Conservation (phyloP, 2,113 vertebrate genomes). For the Salvelinus sp. region DNA sequence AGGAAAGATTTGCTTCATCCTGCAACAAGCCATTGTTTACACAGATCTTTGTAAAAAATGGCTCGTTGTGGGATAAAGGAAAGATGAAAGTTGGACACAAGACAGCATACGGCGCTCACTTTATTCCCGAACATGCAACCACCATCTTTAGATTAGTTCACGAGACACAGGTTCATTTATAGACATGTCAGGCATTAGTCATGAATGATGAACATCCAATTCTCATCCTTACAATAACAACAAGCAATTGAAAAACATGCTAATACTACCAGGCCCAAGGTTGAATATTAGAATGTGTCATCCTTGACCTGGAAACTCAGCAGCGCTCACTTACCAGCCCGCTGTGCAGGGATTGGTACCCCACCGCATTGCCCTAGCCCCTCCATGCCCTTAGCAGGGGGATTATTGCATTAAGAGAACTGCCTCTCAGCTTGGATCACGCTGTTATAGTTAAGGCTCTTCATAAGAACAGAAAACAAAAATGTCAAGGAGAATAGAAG, state of each 20-base stretch:
- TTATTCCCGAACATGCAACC: no score
- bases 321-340: not conserved
- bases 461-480: not conserved
- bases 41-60: no score
- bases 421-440: not conserved
- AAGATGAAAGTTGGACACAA: no score
- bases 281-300: not conserved
- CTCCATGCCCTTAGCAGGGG: not conserved
- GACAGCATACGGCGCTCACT: no score
- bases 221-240: not conserved
- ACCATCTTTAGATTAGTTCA: no score
- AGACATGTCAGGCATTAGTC: no score
- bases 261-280: slow-evolving; percentile 17
- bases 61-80: no score
- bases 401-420: not conserved
- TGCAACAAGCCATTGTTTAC: no score
- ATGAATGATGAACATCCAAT: no score
- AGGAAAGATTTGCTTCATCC: no score
- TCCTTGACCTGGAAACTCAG: not conserved
- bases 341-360: not conserved
- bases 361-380: not conserved
- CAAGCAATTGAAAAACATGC: not conserved
- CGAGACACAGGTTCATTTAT: no score
- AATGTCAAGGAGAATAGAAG: no score
- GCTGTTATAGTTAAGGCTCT: not conserved